Evolutionary conservation across 2,888 invertebrate genomes (phyloP).

Genomic region (Trisateles emortualis): DNA sequence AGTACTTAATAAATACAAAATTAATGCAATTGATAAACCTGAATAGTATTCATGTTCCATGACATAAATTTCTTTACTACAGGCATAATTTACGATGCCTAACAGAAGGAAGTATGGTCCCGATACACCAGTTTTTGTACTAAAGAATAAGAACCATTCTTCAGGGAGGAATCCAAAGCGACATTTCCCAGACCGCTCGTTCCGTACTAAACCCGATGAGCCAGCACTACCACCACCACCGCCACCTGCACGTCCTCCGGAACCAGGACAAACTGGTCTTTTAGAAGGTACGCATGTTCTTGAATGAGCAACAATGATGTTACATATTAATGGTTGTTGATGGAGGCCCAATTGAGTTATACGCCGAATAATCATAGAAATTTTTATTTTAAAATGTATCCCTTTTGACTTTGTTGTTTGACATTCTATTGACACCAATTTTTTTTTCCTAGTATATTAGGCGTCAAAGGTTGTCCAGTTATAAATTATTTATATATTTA

Average conservation of each 20-base stretch:
- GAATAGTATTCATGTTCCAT: slow-evolving; percentile 97
- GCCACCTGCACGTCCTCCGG: not conserved
- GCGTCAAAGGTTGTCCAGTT: too few species aligned
- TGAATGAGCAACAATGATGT: not conserved
- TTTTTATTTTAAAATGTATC: not conserved
- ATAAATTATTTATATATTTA: too few species aligned
- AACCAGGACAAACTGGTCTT: not conserved
- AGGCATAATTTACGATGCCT: slow-evolving; percentile 91
- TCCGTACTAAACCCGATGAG: slow-evolving; percentile 49
- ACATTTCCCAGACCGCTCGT: slow-evolving; percentile 74
- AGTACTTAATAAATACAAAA: slow-evolving; percentile 87
- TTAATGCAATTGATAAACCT: slow-evolving; percentile 89
- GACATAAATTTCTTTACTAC: slow-evolving; percentile 97
- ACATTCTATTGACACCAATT: too few species aligned
- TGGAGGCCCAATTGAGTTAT: not conserved
- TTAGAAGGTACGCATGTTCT: not conserved
- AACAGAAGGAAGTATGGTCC: slow-evolving; percentile 96
- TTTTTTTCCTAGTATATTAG: too few species aligned
- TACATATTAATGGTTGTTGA: not conserved
- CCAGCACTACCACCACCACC: not conserved
- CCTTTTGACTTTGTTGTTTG: too few species aligned
- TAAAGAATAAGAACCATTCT: slow-evolving; percentile 92
- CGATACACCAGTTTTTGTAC: slow-evolving; percentile 94
- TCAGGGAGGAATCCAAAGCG: slow-evolving; percentile 85
- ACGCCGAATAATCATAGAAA: not conserved